Conservation (phyloP, 1,140 invertebrate species). For the Diachasmimorpha longicaudata region DNA sequence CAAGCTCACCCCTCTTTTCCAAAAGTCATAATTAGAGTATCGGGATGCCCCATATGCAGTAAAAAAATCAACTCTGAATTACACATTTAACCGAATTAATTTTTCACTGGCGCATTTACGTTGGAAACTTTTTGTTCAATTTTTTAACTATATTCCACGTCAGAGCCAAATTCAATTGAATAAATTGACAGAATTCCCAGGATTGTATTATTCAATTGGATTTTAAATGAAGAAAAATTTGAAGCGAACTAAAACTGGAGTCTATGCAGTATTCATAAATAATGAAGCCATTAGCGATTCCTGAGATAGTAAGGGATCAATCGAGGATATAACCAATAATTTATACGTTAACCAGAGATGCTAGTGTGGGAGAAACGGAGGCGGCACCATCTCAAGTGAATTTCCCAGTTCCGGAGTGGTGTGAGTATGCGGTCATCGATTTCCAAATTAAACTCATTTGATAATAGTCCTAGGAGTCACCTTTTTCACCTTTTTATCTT, state of each 20-base stretch:
- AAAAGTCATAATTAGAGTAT: too few species aligned
- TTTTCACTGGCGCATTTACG: too few species aligned
- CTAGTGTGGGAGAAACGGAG: not conserved
- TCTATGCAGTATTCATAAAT: conserved; percentile 28
- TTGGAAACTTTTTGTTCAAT: too few species aligned
- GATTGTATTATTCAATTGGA: too few species aligned
- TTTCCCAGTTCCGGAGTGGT: conserved; percentile 16
- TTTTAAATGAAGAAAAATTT: not conserved
- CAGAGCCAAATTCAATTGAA: too few species aligned
- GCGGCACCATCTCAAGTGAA: not conserved
- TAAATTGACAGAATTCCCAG: too few species aligned
- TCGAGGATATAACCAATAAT: conserved; percentile 24
- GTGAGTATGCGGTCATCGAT: not conserved
- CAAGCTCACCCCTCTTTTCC: too few species aligned
- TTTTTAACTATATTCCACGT: too few species aligned
- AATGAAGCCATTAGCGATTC: conserved; percentile 29
- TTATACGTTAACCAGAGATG: conserved; percentile 20
- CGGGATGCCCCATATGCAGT: too few species aligned
- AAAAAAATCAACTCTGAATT: too few species aligned
- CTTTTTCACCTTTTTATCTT: not conserved
- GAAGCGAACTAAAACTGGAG: conserved; percentile 7
- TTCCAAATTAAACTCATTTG: conserved; percentile 1
- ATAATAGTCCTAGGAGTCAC: not conserved
- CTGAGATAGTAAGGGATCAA: conserved; percentile 11
- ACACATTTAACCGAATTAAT: too few species aligned